Evolutionary conservation across 1,140 invertebrate species (phyloP).

Genomic region (Pristionchus pacificus): DNA sequence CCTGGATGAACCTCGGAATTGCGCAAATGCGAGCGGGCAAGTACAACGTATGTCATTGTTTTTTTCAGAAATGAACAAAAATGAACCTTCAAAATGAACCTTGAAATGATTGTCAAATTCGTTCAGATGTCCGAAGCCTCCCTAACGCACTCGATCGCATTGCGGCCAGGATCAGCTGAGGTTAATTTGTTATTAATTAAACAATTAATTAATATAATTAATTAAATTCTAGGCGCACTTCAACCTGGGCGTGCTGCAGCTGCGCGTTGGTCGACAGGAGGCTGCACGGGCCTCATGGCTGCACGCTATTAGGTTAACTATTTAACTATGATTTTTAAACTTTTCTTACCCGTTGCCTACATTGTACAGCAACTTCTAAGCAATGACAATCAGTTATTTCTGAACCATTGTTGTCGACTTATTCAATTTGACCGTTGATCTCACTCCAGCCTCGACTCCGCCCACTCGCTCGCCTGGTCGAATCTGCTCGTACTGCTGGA

Average conservation of each 20-base stretch:
- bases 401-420: too few relatives aligned
- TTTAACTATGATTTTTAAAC: too few relatives aligned
- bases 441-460: conserved; percentile 68
- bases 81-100: background rate
- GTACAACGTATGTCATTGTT: conserved; percentile 63
- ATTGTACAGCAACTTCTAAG: too few relatives aligned
- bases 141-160: conserved; percentile 65
- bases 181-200: too few relatives aligned
- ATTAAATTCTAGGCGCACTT: too few relatives aligned
- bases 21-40: conserved; percentile 73
- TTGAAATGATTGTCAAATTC: background rate
- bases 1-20: conserved; percentile 97
- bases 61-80: background rate
- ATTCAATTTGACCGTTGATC: too few relatives aligned
- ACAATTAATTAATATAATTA: too few relatives aligned
- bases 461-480: conserved; percentile 79
- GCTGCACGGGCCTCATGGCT: too few relatives aligned
- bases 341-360: too few relatives aligned
- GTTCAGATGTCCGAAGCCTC: conserved; percentile 20
- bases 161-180: conserved; percentile 79
- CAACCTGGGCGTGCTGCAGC: conserved; percentile 84
- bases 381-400: too few relatives aligned
- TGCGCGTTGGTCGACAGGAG: conserved; percentile 65
- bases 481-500: conserved; percentile 83
- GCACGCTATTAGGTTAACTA: too few relatives aligned